phyloP scores from a whole-genome alignment of 2,797 vertebrate genomes.

The Xenentodon cancila region DNA sequence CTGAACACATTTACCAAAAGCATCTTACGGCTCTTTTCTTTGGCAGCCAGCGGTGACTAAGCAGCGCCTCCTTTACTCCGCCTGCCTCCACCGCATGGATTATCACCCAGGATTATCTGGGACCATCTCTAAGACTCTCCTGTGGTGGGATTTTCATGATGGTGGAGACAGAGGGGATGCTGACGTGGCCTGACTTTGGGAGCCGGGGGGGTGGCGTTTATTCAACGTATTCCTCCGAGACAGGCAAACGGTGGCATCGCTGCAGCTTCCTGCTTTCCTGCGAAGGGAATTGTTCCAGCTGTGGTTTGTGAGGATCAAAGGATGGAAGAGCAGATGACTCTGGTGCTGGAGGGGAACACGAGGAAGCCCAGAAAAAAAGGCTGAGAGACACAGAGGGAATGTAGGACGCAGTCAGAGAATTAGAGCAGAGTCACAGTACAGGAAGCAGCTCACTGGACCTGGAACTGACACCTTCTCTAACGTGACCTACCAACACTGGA shows the following conservation, averaged over 20 bases:
- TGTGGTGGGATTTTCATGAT: constrained; percentile 22
- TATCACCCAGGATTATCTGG: constrained; percentile 8
- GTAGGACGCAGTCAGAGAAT: constrained; percentile 1
- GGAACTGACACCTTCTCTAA: no score
- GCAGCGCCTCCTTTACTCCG: not conserved
- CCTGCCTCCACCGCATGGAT: constrained; percentile 25
- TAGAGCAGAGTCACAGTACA: not conserved
- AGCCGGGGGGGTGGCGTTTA: constrained; percentile 45
- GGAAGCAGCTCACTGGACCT: not conserved
- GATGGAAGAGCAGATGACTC: constrained; percentile 31
- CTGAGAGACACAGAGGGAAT: not conserved
- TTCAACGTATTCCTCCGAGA: constrained; percentile 59
- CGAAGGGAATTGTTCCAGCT: constrained; percentile 67
- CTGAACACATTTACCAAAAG: constrained; percentile 7
- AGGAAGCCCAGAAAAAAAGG: constrained; percentile 11
- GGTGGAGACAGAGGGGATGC: constrained; percentile 38
- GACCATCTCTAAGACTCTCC: constrained; percentile 13
- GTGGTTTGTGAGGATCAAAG: constrained; percentile 67
- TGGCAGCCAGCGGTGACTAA: constrained; percentile 3
- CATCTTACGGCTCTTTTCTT: constrained; percentile 22
- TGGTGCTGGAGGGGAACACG: constrained; percentile 20
- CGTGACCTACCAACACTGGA: no score
- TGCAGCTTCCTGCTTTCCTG: constrained; percentile 34
- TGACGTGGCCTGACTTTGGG: constrained; percentile 17
- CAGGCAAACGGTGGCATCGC: constrained; percentile 8